Conservation (phyloP, 2,797 vertebrate genomes). For the Sorex maritimensis region DNA sequence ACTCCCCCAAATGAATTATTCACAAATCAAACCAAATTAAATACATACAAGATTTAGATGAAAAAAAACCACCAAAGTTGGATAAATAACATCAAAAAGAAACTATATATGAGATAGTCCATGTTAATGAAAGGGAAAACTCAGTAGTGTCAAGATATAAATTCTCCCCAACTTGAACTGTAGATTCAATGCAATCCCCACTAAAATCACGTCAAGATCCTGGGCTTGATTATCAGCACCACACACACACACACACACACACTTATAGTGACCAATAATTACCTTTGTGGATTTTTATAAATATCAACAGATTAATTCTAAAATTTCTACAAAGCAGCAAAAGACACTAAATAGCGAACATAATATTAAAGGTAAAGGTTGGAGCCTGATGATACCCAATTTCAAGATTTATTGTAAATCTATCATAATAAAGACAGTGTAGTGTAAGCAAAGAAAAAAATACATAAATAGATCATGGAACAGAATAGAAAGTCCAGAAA, state of each 20-base stretch:
- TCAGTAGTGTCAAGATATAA: not conserved
- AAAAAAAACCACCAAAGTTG: not conserved
- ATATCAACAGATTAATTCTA: not conserved
- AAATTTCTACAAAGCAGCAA: not conserved
- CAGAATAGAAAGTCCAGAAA: not conserved
- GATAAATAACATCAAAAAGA: not conserved
- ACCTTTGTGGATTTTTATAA: not conserved
- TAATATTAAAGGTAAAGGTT: not conserved
- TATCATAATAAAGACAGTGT: not conserved
- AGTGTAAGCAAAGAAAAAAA: not conserved
- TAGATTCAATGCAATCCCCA: not conserved
- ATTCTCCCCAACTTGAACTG: not conserved
- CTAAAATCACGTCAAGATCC: not conserved
- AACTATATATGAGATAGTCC: not conserved
- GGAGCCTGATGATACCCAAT: not conserved
- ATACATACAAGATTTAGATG: not conserved
- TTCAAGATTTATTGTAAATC: not conserved
- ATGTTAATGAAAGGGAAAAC: not conserved
- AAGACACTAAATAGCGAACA: not conserved
- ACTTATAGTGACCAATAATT: not conserved
- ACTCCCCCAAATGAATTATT: not conserved
- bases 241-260: too few species aligned
- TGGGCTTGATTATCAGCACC: too few species aligned
- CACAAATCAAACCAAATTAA: not conserved
- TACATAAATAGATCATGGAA: not conserved